Conservation (phyloP, 1,140 invertebrate genomes). For the Harpegnathos saltator region DNA sequence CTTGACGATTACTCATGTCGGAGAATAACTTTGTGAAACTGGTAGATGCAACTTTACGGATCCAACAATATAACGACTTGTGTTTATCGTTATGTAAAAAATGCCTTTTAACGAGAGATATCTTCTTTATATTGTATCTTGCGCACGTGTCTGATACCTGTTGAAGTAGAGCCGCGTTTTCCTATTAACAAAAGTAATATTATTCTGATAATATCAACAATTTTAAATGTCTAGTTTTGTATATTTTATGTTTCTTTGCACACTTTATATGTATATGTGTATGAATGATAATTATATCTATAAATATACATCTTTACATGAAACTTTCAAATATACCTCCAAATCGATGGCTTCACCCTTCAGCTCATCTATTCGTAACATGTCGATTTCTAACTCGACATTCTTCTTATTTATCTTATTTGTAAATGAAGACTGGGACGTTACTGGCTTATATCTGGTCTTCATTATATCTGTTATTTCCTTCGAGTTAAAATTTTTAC, state of each 20-base stretch:
- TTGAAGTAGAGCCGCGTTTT: slow-evolving; percentile 60
- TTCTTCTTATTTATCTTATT: slow-evolving; percentile 26
- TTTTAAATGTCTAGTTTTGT: too few relatives aligned
- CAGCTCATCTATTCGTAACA: slow-evolving; percentile 47
- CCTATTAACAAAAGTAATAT: slow-evolving; percentile 58
- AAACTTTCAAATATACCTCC: slow-evolving; percentile 60
- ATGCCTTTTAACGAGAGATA: slow-evolving; percentile 74
- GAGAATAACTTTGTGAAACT: slow-evolving; percentile 84
- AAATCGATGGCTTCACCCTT: slow-evolving; percentile 42
- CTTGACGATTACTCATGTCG: slow-evolving; percentile 74
- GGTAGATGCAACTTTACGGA: slow-evolving; percentile 84
- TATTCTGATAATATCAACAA: too few relatives aligned
- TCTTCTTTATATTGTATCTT: slow-evolving; percentile 79
- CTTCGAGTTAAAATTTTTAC: slow-evolving; percentile 1
- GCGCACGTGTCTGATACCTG: slow-evolving; percentile 75
- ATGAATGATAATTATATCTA: not conserved
- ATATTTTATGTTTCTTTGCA: too few relatives aligned
- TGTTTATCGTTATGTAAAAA: slow-evolving; percentile 80
- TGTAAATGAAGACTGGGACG: not conserved
- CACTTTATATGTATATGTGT: too few relatives aligned
- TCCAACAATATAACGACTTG: slow-evolving; percentile 83
- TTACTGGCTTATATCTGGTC: not conserved
- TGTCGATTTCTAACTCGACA: slow-evolving; percentile 36
- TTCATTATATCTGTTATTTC: not conserved
- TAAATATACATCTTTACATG: not conserved